Evolutionary conservation across 2,113 vertebrate species (phyloP), one percentile per base, ranked within the genome.

Genomic region (Hippopotamus amphibius): DNA sequence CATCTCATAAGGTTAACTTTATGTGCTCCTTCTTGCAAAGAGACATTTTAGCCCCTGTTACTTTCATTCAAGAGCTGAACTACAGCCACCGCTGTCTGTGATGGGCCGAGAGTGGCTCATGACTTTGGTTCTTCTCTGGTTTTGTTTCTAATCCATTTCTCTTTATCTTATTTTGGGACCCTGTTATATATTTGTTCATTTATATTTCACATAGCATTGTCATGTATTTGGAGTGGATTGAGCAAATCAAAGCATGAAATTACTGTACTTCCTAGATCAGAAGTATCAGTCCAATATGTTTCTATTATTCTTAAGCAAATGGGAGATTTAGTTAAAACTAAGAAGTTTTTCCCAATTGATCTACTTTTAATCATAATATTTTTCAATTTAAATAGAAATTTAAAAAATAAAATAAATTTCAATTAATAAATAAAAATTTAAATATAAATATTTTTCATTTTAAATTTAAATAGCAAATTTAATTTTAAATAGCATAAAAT

Each of bases 321-420:
- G 9, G 14, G 63, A 71, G 14, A 61, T 37, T 69, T 48, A 43
- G 14, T 59, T 89, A 43, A 72, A 76, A 50, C 26, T 55, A 72
- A 76, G 19, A 26, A 28, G 9, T 37, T 33, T 55, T 53, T 7
- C 16, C 17, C 8, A 88, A n/a, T 86, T 96, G n/a, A 48, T 77
- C 63, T 93, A 21, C 10, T 69, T 87, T 90, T 26, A 46, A 37
- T 86, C n/a, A 68, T 61, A 33, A 65, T 84, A 90, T 88, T 90
- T 83, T 95, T 81, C 5, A 46, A 76, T 69, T 77, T 69, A 85
- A 94, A 37, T 37, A 37, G 37, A 37, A 37, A 37, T 37, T 37
- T 37, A 37, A 37, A 37, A 37, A 37, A 37, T 37, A 37, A 37
- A 37, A 37, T 37, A 37, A 37, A 37, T 37, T 37, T 37, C 37